Evolutionary conservation across 2,888 invertebrate species (phyloP), one percentile per base, ranked within the genome.

Genomic region (Drosophila crucigera): DNA sequence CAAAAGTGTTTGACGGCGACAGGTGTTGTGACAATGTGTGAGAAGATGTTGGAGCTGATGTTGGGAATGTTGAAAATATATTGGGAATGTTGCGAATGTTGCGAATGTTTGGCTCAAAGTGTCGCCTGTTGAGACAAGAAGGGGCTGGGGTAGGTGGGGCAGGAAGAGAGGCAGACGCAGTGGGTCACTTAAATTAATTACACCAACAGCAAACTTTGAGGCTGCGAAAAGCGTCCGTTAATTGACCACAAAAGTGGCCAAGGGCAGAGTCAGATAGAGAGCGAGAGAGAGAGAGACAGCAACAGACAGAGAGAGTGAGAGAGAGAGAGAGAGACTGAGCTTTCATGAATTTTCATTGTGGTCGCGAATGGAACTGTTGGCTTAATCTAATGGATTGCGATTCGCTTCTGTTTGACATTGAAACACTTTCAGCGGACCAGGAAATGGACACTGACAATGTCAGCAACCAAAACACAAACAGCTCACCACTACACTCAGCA

Each of bases 101-200:
- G 9, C 10, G 33, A 31, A 37, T n/a, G 16, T 37, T 33, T 11
- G 43, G 56, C 73, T 69, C 68, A 79, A 68, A 68, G 55, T 68
- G 62, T 54, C 59, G 73, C 68, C 61, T 62, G 60, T 68, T 68
- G 65, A 61, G 68, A 54, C 54, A 55, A 61, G 68, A 31, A 43
- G 55, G 41, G 31, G 35, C 31, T 2, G 74, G 7, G 35, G n/a
- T 10, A 10, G 3, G 10, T 33, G 33, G 19, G 35, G 37, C 4
- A 4, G 1, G 30, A 56, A 16, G 25, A 16, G 25, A 47, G 60
- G 43, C 78, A 5, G 58, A 33, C 73, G 49, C 76, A 72, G 70
- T 76, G 85, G 73, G 78, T 78, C 90, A 87, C 85, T 90, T 85
- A 85, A 90, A 90, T 90, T 87, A 88, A 90, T 90, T 76, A 75